A percentile compares a stretch with the other conserved stretches of the same genome.
Conservation (phyloP, 2,113 vertebrate genomes). For the Pampusana beccarii region DNA sequence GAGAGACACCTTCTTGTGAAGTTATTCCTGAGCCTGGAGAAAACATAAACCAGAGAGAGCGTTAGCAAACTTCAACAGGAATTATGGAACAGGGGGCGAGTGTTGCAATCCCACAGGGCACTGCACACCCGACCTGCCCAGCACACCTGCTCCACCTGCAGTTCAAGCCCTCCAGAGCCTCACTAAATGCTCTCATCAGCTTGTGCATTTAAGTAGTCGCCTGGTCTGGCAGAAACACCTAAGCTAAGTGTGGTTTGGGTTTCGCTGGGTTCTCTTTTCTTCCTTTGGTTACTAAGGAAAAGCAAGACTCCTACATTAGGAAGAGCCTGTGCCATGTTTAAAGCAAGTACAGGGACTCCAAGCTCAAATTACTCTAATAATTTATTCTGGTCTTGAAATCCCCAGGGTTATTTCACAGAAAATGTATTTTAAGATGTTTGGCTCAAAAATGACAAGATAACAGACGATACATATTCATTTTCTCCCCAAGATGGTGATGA, state of each 20-base stretch:
- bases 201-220: rapidly evolving
- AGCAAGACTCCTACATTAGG: neutral
- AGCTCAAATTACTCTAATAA: conserved; percentile 51
- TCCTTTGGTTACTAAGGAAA: neutral
- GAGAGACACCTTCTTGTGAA: neutral
- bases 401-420: conserved; percentile 47
- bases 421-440: conserved; percentile 58
- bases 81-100: neutral
- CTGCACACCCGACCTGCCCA: neutral
- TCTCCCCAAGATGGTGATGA: conserved; percentile 31
- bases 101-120: rapidly evolving
- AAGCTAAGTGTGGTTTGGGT: neutral
- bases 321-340: neutral
- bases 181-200: neutral
- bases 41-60: neutral
- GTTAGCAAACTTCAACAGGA: neutral
- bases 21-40: neutral
- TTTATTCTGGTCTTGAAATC: conserved; percentile 55
- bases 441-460: conserved; percentile 48
- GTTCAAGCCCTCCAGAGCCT: neutral
- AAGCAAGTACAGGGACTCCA: neutral
- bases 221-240: neutral
- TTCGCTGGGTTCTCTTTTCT: too few relatives aligned
- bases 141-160: neutral
- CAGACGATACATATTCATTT: conserved; percentile 49